Evolutionary conservation across 1,140 invertebrate species (phyloP), one percentile per base, ranked within the genome.

Genomic region (Drosophila pseudoobscura): DNA sequence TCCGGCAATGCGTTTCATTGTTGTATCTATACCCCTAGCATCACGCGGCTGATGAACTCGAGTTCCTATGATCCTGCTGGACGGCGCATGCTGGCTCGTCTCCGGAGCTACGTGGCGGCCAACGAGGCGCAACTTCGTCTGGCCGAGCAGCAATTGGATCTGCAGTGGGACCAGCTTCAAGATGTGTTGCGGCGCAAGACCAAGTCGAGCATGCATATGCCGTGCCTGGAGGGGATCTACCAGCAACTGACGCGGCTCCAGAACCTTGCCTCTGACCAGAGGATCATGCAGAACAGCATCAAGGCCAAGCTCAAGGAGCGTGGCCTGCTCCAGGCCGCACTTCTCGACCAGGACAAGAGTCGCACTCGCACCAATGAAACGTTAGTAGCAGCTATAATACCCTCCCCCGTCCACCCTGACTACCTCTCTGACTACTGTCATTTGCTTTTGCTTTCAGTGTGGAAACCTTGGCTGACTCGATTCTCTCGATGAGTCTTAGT

Each of bases 191-290:
- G 92, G 2, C 92, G 92, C 59, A 92, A 92, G 43, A 83, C 80
- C 31, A 92, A 89, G 44, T 88, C 92, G 13, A 91, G 89, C 61
- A 90, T 92, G 82, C 92, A 92, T 76, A 93, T 94, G 71, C 93
- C 94, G 2, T 94, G 93, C 2, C 78, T 95, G 65, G 95, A 95
- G 80, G 93, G 94, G 26, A 93, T 95, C 4, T 95, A 95, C 88
- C 94, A 95, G 82, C 93, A 94, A 0, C 92, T 95, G 63, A 93
- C 94, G 8, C 93, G 92, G 35, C 94, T 95, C 43, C 93, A 94
- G 69, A 94, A 94, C 55, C 92, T 94, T 13, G 73, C 94, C 2
- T 92, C 92, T 15, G 92, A 93, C 50, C 94, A 95, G 58, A 76
- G 89, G 11, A 79, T 74, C 0, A 78, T 92, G 5, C 83, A 94